A percentile compares a stretch with the other conserved stretches of the same genome.
Evolutionary conservation across 2,888 invertebrate species (phyloP).

Genomic region (Oasisia sp.): DNA sequence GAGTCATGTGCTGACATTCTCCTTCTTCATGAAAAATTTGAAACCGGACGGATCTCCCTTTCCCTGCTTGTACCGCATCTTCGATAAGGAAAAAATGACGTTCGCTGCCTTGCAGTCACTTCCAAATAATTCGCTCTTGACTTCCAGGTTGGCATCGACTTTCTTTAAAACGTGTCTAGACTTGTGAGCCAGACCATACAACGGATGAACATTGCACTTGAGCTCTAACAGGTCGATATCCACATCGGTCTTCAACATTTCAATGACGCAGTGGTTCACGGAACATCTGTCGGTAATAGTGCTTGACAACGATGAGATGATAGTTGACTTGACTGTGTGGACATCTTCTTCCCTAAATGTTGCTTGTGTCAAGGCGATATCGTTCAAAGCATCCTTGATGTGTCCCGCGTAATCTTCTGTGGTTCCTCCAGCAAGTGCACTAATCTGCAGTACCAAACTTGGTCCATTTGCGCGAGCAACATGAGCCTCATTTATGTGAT

Average conservation of each 20-base stretch:
- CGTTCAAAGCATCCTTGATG: too few species aligned
- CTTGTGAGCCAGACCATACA: conserved; percentile 6
- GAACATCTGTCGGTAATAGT: not conserved
- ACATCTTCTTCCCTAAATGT: too few species aligned
- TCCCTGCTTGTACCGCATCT: conserved; percentile 29
- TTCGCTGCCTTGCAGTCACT: conserved; percentile 24
- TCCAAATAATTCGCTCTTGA: conserved; percentile 22
- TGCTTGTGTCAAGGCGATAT: too few species aligned
- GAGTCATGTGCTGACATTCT: not conserved
- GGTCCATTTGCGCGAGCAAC: not conserved
- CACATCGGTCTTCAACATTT: too few species aligned
- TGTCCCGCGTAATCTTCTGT: too few species aligned
- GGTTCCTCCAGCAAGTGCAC: too few species aligned
- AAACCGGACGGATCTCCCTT: conserved; percentile 25
- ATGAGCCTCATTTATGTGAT: conserved; percentile 26
- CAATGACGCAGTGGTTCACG: not conserved
- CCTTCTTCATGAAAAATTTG: conserved; percentile 20
- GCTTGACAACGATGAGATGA: too few species aligned
- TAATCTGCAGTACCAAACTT: not conserved
- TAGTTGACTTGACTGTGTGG: too few species aligned
- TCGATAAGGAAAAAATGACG: conserved; percentile 7
- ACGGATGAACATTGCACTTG: conserved; percentile 27
- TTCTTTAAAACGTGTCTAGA: conserved; percentile 20
- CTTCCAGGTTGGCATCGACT: not conserved
- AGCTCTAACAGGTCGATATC: not conserved